Base-by-base conservation (phyloP, 35 echinoderm and acorn worm genomes). In the Amphiura filiformis region DNA sequence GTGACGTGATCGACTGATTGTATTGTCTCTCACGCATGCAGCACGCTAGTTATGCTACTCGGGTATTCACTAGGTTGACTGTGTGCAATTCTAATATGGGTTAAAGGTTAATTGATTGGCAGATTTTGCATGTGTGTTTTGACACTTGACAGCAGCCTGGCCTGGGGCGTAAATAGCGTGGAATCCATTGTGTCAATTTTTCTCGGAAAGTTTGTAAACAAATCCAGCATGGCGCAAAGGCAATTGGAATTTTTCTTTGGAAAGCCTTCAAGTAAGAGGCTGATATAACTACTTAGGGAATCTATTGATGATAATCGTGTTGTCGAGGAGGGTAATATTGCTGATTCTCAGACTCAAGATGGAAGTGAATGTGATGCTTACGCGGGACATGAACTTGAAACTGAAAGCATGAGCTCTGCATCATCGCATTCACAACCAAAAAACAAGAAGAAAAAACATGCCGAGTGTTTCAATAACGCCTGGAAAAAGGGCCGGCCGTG, bases 401-500 rank as follows among this genome's bases (percentile, higher is more conserved):
- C n/a, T n/a, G n/a, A n/a, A 22, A 35, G 84, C 34, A 37, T 56
- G 47, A 28, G 49, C 84, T 18, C 33, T 86, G 84, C 57, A 86
- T 86, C 84, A 75, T n/a, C n/a, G n/a, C n/a, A n/a, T n/a, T 86
- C 64, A 5, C 84, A 86, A 37, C 31, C 84, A 65, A 86, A 86
- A 86, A 86, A 75, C 84, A 86, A 75, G 64, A 86, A 75, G 57
- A 44, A 87, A 49, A 80, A 87, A 87, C 39, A 37, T 38, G 86
- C 86, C 35, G 40, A 87, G 76, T 65, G 86, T 87, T 80, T 78
- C 86, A 87, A 87, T 38, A 87, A 22, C 84, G 31, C 31, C 34
- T 86, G 84, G 84, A 86, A 86, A 86, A 57, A 86, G 65, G 70
- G 37, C 34, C 84, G 84, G 84, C 84, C 76, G 86, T 80, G 86